These are phyloP conservation scores for Cephus cinctus DNA, from an alignment of 1,140 invertebrate species.

Conservation along the genomic window DNA sequence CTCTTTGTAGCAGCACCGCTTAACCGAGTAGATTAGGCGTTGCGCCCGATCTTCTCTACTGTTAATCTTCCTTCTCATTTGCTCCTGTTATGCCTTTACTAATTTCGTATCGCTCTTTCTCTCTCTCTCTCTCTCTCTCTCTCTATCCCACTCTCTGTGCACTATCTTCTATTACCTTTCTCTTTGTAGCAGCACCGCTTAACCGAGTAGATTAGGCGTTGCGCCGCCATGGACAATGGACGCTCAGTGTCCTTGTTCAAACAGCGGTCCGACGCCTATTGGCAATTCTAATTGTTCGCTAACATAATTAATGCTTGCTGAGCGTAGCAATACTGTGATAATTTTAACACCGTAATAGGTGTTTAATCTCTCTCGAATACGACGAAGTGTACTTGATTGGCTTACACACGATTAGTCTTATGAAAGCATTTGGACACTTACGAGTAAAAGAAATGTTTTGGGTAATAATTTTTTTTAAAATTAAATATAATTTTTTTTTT, in stretches of 20 bases:
- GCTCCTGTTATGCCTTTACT: not conserved
- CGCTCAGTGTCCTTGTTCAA: not conserved
- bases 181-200: not conserved
- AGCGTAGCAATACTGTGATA: not conserved
- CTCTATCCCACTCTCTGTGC: no score
- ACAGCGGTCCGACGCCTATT: not conserved
- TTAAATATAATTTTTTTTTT: no score
- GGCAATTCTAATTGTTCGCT: not conserved
- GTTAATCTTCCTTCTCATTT: not conserved
- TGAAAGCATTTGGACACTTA: no score
- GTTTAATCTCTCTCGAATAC: not conserved
- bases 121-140: not conserved
- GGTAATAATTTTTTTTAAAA: no score
- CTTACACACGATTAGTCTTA: no score
- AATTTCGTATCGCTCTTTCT: not conserved
- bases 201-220: not conserved
- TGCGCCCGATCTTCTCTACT: no score
- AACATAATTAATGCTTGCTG: not conserved
- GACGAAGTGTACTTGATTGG: no score
- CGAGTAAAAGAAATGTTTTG: no score
- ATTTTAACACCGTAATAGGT: not conserved
- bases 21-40: not conserved
- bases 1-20: not conserved
- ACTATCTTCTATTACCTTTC: no score
- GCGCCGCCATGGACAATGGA: slow-evolving; percentile 1